Evolutionary conservation across 2,888 invertebrate species (phyloP).

Genomic region (Chymomyza caudatula): DNA sequence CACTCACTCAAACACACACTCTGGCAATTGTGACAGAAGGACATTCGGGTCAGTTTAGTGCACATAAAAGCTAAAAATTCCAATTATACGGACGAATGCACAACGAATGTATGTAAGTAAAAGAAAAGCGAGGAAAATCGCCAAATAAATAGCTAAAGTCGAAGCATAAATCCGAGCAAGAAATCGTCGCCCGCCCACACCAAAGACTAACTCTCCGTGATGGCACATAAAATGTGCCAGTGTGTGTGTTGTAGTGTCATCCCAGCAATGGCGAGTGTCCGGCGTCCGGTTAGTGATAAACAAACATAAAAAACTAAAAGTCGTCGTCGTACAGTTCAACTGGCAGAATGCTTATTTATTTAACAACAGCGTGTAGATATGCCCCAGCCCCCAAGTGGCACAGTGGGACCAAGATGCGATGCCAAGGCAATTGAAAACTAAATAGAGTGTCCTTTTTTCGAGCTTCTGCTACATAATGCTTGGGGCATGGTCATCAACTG

Average conservation of each 20-base stretch:
- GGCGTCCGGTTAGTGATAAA: constrained; percentile 64
- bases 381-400: background rate
- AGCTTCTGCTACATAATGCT: constrained; percentile 14
- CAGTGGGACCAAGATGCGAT: background rate
- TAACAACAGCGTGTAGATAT: constrained; percentile 41
- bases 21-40: background rate
- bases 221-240: constrained; percentile 3
- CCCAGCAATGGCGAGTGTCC: constrained; percentile 55
- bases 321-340: constrained; percentile 57
- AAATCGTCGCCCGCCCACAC: constrained; percentile 23
- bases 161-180: constrained; percentile 52
- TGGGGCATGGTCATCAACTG: constrained; percentile 23
- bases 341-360: constrained; percentile 65
- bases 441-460: constrained; percentile 25
- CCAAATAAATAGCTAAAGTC: constrained; percentile 53
- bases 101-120: constrained; percentile 13
- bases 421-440: constrained; percentile 46
- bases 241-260: constrained; percentile 22
- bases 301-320: constrained; percentile 66
- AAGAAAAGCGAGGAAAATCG: constrained; percentile 40
- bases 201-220: background rate
- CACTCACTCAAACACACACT: background rate
- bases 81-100: constrained; percentile 63
- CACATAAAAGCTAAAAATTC: constrained; percentile 32
- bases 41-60: background rate